Percentiles rank a stretch among this genome's conserved stretches.
Conservation (phyloP, 1,140 invertebrate species). For the Anthonomus grandis region DNA sequence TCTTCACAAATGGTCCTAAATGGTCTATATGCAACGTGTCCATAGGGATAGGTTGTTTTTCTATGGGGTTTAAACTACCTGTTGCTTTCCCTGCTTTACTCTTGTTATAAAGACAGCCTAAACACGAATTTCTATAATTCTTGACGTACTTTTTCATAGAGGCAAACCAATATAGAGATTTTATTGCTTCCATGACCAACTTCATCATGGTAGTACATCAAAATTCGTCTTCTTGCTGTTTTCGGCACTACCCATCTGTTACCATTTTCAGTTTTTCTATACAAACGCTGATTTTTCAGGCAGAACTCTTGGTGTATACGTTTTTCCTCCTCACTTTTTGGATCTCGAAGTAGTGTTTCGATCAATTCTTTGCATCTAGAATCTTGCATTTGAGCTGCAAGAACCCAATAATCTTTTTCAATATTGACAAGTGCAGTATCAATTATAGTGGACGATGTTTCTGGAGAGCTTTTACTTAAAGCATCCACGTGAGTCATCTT, state of each 20-base stretch:
- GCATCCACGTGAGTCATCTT: conserved; percentile 40
- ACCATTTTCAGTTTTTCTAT: conserved; percentile 8
- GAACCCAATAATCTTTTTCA: too few species aligned
- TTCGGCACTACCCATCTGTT: conserved; percentile 14
- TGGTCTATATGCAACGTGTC: conserved; percentile 37
- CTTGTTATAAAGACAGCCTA: conserved; percentile 7
- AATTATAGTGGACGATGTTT: too few species aligned
- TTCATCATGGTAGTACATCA: conserved; percentile 14
- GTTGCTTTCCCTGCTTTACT: background rate
- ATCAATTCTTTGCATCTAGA: conserved; percentile 10
- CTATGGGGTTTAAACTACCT: conserved; percentile 8
- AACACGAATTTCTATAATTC: conserved; percentile 1
- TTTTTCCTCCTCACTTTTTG: conserved; percentile 4
- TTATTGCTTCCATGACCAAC: conserved; percentile 1
- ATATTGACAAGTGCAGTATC: too few species aligned
- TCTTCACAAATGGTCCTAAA: conserved; percentile 33
- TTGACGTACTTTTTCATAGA: background rate
- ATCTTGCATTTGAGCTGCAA: conserved; percentile 22
- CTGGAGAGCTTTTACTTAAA: conserved; percentile 33
- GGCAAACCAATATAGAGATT: conserved; percentile 41
- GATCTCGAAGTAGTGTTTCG: background rate
- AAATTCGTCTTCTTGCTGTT: conserved; percentile 2
- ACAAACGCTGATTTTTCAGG: conserved; percentile 17
- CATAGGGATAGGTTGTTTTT: conserved; percentile 13
- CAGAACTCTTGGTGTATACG: conserved; percentile 36